phyloP scores from a whole-genome alignment of 2,113 vertebrate genomes.

The Crotalus horridus region DNA sequence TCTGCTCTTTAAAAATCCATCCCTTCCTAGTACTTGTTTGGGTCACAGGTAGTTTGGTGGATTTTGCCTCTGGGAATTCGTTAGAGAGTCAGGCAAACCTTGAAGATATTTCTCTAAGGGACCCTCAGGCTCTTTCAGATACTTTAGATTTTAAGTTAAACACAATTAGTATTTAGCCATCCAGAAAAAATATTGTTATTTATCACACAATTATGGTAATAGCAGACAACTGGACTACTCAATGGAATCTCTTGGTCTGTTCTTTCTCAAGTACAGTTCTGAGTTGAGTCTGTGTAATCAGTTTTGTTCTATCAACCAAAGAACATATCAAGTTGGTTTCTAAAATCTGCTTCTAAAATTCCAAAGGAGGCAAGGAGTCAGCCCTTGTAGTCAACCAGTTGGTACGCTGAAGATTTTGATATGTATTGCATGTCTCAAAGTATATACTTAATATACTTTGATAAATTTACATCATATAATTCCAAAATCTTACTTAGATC shows the following conservation, averaged over 20 bases:
- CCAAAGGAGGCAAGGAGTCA: background rate
- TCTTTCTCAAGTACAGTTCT: conserved; percentile 13
- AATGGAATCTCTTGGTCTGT: conserved; percentile 43
- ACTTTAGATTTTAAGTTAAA: background rate
- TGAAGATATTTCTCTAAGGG: background rate
- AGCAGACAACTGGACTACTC: conserved; percentile 28
- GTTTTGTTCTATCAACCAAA: background rate
- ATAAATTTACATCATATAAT: background rate
- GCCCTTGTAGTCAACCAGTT: background rate
- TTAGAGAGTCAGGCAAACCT: background rate
- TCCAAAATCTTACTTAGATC: background rate
- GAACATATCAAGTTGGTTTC: background rate
- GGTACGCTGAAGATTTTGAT: background rate
- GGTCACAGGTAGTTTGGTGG: background rate
- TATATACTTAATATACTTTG: background rate
- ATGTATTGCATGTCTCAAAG: background rate
- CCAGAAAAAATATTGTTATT: background rate
- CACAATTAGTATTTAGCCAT: background rate
- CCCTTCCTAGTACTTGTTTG: background rate
- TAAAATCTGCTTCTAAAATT: background rate
- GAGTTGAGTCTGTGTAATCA: background rate
- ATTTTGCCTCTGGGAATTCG: background rate
- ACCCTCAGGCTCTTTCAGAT: background rate
- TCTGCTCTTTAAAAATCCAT: background rate
- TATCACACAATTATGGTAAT: conserved; percentile 2